These are phyloP conservation scores for Corythoichthys haematopterus DNA, from an alignment of 2,113 vertebrate species.

Conservation along the genomic window DNA sequence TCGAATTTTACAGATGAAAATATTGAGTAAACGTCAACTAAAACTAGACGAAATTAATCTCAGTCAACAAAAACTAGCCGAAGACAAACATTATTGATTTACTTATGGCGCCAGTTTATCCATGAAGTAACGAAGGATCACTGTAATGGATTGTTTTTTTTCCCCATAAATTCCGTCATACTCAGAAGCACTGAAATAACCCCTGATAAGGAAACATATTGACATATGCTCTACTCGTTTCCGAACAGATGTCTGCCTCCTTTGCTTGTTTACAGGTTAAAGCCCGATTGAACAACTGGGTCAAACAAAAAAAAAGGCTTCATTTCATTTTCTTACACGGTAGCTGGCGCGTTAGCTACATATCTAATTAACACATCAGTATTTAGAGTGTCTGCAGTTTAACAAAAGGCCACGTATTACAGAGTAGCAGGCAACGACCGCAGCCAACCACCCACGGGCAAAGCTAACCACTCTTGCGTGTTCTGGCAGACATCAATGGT, in stretches of 20 bases:
- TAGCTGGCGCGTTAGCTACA: too few relatives aligned
- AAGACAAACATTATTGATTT: too few relatives aligned
- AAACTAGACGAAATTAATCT: too few relatives aligned
- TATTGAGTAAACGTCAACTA: too few relatives aligned
- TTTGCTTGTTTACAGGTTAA: slow-evolving; percentile 56
- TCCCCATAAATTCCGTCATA: not conserved
- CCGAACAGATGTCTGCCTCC: slow-evolving; percentile 54
- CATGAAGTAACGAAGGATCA: too few relatives aligned
- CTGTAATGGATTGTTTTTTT: not conserved
- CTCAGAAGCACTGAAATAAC: not conserved
- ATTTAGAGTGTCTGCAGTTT: not conserved
- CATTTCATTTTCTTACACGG: too few relatives aligned
- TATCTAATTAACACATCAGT: not conserved
- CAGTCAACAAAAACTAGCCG: too few relatives aligned
- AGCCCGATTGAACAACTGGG: slow-evolving; percentile 59
- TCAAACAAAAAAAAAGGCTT: slow-evolving; percentile 18
- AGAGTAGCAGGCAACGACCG: slow-evolving; percentile 9
- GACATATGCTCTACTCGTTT: slow-evolving; percentile 54
- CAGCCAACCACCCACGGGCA: slow-evolving; percentile 37
- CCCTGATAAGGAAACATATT: slow-evolving; percentile 14
- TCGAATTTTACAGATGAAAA: too few relatives aligned
- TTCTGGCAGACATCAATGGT: slow-evolving; percentile 41
- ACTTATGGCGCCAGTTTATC: too few relatives aligned
- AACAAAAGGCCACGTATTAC: slow-evolving; percentile 9
- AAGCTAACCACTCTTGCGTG: slow-evolving; percentile 35